Base-by-base conservation (phyloP, 2,797 vertebrate genomes). In the Trachurus trachurus region DNA sequence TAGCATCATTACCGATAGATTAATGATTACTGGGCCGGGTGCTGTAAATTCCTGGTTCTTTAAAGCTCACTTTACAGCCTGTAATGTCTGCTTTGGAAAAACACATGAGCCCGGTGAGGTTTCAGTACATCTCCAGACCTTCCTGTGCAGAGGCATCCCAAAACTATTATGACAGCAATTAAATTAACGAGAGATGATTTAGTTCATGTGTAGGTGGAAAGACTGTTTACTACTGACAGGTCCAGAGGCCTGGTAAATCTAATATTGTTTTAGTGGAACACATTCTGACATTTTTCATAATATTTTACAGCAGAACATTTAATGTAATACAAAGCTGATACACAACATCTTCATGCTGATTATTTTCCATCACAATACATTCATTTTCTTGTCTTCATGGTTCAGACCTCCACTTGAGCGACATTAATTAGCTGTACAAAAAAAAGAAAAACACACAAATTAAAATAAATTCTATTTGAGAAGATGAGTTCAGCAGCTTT, bases 1-100 rank as follows among this genome's bases (percentile, higher is more conserved):
- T 87, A 75, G 83, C 76, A 86, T 91, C 81, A 83, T 92, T 88
- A 88, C 68, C 59, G 9, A 66, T 65, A 78, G 86, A 85, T 86
- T 87, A 86, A 84, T 82, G 80, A 80, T 80, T 78, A 81, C 54
- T 83, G 47, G 66, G 53, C 66, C 54, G 16, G 58, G 5, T 61
- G 72, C 73, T 71, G 71, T 61, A 66, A 37, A 75, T 68, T 59
- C 67, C 52, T 66, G 42, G 21, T 39, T 71, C 10, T 58, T 69
- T 77, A 81, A 66, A 71, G 63, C 59, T 66, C 22, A 21, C 31
- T 71, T 60, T 57, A 34, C 47, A 54, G 66, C 9, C 50, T 42
- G 7, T 45, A 31, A 42, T 63, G 31, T 61, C 8, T 53, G 2
- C 21, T 54, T 44, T 12, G n/a, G 16, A 12, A 47, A 19, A 50